Conservation (phyloP, 2,113 vertebrate genomes). For the Podarcis muralis region DNA sequence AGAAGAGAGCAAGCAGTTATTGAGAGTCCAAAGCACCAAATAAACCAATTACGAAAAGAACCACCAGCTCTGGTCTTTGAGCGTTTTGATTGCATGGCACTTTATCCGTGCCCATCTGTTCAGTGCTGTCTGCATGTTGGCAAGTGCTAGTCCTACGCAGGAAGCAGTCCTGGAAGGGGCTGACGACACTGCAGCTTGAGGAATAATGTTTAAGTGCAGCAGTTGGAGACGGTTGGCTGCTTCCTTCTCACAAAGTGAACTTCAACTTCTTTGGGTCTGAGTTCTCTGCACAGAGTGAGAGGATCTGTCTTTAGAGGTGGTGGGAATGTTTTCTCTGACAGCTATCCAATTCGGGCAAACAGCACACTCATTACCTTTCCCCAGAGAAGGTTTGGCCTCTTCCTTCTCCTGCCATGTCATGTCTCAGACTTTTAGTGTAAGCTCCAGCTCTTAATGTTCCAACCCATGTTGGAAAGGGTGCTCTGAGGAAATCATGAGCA, state of each 20-base stretch:
- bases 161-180: not conserved
- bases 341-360: too few species aligned
- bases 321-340: not conserved
- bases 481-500: not conserved
- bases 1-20: not conserved
- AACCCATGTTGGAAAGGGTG: not conserved
- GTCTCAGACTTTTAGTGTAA: not conserved
- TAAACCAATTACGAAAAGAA: not conserved
- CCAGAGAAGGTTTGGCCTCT: not conserved
- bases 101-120: slow-evolving; percentile 1
- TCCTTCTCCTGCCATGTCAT: too few species aligned
- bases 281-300: not conserved
- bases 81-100: not conserved
- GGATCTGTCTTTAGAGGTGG: not conserved
- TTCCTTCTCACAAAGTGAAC: not conserved
- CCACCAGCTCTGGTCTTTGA: not conserved
- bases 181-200: not conserved
- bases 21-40: not conserved
- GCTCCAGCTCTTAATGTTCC: not conserved
- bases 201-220: too few species aligned
- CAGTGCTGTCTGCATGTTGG: not conserved
- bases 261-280: not conserved
- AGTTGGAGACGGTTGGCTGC: not conserved
- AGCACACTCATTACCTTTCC: too few species aligned
- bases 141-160: not conserved